Percentiles rank a stretch among this genome's conserved stretches.
phyloP scores from a whole-genome alignment of 2,113 vertebrate species.

The Merops nubicus region DNA sequence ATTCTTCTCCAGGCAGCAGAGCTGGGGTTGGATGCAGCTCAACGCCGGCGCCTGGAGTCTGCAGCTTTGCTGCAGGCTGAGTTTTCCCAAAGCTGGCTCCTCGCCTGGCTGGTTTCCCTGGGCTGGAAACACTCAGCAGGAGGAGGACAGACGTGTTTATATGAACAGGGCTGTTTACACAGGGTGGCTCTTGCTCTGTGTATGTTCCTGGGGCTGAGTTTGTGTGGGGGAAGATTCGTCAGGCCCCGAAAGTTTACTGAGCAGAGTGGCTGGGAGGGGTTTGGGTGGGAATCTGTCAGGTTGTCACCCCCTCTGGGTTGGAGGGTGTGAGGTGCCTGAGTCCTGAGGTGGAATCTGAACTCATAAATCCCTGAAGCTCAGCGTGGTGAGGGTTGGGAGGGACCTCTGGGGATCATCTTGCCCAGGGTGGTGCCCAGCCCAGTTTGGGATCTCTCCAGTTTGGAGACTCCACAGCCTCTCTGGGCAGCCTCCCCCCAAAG shows the following conservation, averaged over 20 bases:
- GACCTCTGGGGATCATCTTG: neutral
- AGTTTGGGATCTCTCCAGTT: neutral
- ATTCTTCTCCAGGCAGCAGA: neutral
- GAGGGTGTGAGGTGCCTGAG: neutral
- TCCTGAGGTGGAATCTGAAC: neutral
- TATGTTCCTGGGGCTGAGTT: neutral
- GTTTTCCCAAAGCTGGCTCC: neutral
- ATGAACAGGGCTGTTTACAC: neutral
- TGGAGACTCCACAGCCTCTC: neutral
- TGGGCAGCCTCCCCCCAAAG: no score
- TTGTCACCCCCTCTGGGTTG: neutral
- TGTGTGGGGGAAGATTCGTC: no score
- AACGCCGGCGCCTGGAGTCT: neutral
- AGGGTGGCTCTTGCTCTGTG: neutral
- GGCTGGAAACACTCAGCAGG: neutral
- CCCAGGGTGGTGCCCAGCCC: neutral
- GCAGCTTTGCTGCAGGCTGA: neutral
- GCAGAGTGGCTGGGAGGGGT: neutral
- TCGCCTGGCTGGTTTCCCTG: neutral
- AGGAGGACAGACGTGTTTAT: neutral
- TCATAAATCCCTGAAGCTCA: neutral
- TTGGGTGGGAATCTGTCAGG: neutral
- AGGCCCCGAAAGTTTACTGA: neutral
- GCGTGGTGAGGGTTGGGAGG: neutral
- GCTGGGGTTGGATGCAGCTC: neutral